Conservation (phyloP, 1,140 invertebrate genomes). For the Megalonaias nervosa region DNA sequence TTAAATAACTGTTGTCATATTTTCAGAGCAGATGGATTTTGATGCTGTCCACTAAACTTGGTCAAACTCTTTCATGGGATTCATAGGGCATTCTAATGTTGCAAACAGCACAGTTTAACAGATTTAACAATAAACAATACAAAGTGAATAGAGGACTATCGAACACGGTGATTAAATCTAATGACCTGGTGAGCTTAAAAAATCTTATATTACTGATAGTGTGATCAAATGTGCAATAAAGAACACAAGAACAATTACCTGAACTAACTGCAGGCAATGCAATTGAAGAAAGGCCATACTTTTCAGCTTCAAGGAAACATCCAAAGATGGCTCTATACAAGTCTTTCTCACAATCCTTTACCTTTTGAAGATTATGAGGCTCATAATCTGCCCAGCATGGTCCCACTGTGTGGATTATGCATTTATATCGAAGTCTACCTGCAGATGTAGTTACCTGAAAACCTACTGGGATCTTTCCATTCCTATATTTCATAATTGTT, state of each 20-base stretch:
- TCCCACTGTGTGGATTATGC: slow-evolving; percentile 8
- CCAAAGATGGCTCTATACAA: not conserved
- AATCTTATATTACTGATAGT: no score
- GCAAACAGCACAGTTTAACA: no score
- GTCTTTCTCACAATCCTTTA: not conserved
- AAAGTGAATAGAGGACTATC: no score
- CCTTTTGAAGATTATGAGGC: not conserved
- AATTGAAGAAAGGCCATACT: slow-evolving; percentile 1
- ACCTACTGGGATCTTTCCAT: slow-evolving; percentile 35
- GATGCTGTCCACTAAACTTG: no score
- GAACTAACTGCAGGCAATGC: slow-evolving; percentile 23
- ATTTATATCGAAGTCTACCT: not conserved
- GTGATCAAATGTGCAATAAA: no score
- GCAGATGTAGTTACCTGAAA: slow-evolving; percentile 29
- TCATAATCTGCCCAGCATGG: slow-evolving; percentile 9
- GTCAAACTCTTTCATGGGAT: no score
- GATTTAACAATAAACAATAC: no score
- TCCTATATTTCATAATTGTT: slow-evolving; percentile 14
- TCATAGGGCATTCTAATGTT: no score
- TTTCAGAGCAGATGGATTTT: no score
- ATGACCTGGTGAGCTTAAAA: no score
- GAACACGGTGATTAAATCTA: no score
- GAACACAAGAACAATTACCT: not conserved
- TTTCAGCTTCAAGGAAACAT: slow-evolving; percentile 6
- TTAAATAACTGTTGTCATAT: no score